Conservation (phyloP, 2,888 invertebrate genomes). For the Suillia variegata region DNA sequence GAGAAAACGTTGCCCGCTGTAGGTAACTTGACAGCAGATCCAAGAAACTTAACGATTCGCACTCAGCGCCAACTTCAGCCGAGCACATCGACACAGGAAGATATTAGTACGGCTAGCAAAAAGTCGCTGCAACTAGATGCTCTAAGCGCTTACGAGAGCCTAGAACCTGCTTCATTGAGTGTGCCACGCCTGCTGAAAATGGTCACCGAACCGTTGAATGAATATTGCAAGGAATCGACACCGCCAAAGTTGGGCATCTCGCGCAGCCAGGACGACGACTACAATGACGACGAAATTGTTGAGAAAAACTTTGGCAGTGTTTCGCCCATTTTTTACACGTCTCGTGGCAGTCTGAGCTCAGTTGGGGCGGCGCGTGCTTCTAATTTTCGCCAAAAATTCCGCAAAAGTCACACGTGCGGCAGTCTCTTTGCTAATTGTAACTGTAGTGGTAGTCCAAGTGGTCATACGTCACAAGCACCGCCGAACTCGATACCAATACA, state of each 20-base stretch:
- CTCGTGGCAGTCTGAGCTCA: conserved; percentile 25
- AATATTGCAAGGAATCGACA: not conserved
- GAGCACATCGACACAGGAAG: not conserved
- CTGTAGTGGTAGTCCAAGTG: conserved; percentile 37
- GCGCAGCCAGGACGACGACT: conserved; percentile 11
- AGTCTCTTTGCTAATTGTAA: conserved; percentile 54
- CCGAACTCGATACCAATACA: conserved; percentile 10
- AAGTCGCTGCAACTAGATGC: no score
- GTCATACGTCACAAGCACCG: conserved; percentile 22
- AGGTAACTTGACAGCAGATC: not conserved
- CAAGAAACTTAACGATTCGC: not conserved
- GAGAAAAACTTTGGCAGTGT: conserved; percentile 35
- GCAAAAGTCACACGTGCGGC: conserved; percentile 53
- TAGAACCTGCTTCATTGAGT: not conserved
- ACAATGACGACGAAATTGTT: conserved; percentile 18
- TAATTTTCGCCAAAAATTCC: conserved; percentile 45
- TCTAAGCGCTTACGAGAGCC: no score
- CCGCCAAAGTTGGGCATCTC: not conserved
- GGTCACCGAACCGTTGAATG: not conserved
- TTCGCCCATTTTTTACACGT: conserved; percentile 26
- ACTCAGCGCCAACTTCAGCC: not conserved
- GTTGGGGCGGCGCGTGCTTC: conserved; percentile 32
- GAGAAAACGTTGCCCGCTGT: not conserved
- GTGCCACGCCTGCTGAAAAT: not conserved
- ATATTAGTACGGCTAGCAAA: no score